Percentiles rank a stretch among this genome's conserved stretches.
Conservation (phyloP, 2,113 vertebrate species). For the Trogon melanurus region DNA sequence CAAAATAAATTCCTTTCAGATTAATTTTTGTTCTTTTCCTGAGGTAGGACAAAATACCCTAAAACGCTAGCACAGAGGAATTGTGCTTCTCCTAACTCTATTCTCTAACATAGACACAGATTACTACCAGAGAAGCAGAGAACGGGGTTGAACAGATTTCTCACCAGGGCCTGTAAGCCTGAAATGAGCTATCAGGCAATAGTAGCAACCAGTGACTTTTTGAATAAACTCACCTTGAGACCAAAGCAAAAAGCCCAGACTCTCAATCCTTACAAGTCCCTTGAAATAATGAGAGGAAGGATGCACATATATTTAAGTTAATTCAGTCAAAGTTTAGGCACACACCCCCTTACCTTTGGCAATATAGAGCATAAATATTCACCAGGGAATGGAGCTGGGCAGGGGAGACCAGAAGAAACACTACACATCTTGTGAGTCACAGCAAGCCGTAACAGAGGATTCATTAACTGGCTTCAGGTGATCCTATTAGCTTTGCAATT, state of each 20-base stretch:
- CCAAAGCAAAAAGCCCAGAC: constrained; percentile 14
- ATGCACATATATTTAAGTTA: constrained; percentile 26
- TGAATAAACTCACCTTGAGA: background rate
- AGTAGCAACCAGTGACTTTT: background rate
- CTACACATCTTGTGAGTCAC: constrained; percentile 40
- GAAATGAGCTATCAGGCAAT: background rate
- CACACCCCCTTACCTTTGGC: constrained; percentile 22
- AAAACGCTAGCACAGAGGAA: background rate
- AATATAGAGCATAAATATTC: constrained; percentile 26
- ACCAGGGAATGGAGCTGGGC: constrained; percentile 17
- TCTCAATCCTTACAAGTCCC: background rate
- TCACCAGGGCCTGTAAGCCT: background rate
- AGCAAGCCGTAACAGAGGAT: constrained; percentile 39
- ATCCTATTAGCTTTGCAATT: constrained; percentile 61
- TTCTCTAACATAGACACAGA: background rate
- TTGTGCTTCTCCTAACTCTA: background rate
- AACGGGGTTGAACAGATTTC: background rate
- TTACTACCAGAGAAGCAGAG: background rate
- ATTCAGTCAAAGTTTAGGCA: constrained; percentile 10
- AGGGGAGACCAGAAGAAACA: constrained; percentile 29
- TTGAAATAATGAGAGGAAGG: constrained; percentile 24
- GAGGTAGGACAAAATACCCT: background rate
- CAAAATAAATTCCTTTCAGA: background rate
- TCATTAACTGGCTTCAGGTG: constrained; percentile 68
- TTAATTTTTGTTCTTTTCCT: background rate